Evolutionary conservation across 2,113 vertebrate species (phyloP), one percentile per base, ranked within the genome.

Genomic region (Cygnus atratus): DNA sequence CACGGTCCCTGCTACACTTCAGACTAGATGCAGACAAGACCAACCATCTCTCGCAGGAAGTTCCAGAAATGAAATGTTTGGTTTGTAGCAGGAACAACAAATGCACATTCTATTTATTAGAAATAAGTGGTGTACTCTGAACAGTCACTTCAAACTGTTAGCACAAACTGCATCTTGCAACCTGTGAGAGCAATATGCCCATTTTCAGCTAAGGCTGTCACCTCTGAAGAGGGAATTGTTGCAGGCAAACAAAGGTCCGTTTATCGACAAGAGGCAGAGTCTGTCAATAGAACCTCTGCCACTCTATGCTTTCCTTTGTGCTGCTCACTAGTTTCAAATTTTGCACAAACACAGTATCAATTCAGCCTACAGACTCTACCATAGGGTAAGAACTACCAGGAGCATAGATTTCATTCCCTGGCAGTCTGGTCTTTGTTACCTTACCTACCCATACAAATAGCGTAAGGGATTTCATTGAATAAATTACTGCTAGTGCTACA

Each of bases 1-100:
- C 62, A 28, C 0, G 0, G 25, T 1, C 5, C 52, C 20, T 3
- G 3, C 31, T 6, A 2, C 2, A 3, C 12, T 44, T 50, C 37
- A 43, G 1, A n/a, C 2, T 0, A 59, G 31, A 8, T 4, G 18
- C 0, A 5, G 39, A 26, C 37, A 43, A 43, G 44, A 48, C 50
- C 65, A 8, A 2, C 39, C 10, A 15, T 10, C 48, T 65, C 22
- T 24, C 26, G 16, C 72, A 67, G 7, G 22, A 48, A 44, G 11
- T 25, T 61, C 35, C 55, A 48, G 31, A 52, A 35, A 0, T 22
- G 10, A 93, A 93, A 90, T 1, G 7, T 29, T 87, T 50, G 55
- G 21, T 93, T 82, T 55, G 43, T 3, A 88, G 80, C 70, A 26
- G 10, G 57, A 15, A 88, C 68, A 59, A 90, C 19, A 72, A 63